A percentile compares a stretch with the other conserved stretches of the same genome.
Evolutionary conservation across 2,888 invertebrate genomes (phyloP).

Genomic region (Tethea ocularis): DNA sequence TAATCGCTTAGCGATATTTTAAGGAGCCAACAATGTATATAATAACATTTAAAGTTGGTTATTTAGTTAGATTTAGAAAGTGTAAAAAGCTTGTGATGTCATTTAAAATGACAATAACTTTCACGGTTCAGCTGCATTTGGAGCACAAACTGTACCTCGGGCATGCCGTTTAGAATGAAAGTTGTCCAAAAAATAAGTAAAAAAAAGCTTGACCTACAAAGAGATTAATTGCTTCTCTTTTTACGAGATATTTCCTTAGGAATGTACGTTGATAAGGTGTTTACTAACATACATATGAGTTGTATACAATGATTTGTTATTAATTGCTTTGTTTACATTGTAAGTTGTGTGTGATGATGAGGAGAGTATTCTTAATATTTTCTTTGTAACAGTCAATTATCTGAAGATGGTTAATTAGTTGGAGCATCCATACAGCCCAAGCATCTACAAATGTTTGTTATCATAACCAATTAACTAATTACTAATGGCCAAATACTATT

Average conservation of each 20-base stretch:
- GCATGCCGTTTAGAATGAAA: conserved; percentile 71
- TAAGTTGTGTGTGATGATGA: not conserved
- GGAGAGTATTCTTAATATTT: not conserved
- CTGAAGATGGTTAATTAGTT: not conserved
- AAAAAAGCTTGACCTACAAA: conserved; percentile 62
- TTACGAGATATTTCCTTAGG: conserved; percentile 16
- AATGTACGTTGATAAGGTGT: conserved; percentile 40
- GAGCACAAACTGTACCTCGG: conserved; percentile 77
- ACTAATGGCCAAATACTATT: not conserved
- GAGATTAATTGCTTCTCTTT: conserved; percentile 21
- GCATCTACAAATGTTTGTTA: not conserved
- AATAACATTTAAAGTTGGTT: conserved; percentile 14
- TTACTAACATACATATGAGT: conserved; percentile 24
- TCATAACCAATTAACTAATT: not conserved
- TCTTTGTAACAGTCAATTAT: not conserved
- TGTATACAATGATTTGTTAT: conserved; percentile 30
- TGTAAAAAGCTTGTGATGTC: conserved; percentile 79
- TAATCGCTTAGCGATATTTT: conserved; percentile 20
- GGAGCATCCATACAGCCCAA: not conserved
- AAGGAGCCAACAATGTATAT: conserved; percentile 16
- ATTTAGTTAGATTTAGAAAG: conserved; percentile 61
- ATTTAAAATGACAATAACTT: conserved; percentile 78
- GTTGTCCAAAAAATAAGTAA: conserved; percentile 61
- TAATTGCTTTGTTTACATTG: conserved; percentile 3
- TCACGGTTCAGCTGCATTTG: conserved; percentile 82